These are phyloP conservation scores for Thecocarcelia acutangulata DNA, from an alignment of 2,888 invertebrate genomes.

Conservation along the genomic window DNA sequence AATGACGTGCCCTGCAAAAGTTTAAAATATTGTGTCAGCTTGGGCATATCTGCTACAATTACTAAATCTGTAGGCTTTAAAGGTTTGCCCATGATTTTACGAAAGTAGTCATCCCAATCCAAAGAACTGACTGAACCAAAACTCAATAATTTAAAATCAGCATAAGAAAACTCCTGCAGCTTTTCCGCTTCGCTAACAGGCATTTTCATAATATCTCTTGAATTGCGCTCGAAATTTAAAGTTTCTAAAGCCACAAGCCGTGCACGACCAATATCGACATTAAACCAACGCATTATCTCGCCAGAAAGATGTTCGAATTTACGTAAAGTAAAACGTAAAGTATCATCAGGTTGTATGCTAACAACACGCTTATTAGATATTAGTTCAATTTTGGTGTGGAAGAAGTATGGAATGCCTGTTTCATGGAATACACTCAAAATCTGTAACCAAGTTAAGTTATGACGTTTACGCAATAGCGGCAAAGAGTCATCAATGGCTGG, in stretches of 20 bases:
- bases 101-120: slow-evolving; percentile 79
- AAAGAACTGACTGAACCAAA: slow-evolving; percentile 71
- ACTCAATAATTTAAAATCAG: slow-evolving; percentile 72
- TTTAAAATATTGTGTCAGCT: slow-evolving; percentile 75
- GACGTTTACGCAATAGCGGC: slow-evolving; percentile 70
- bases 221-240: slow-evolving; percentile 76
- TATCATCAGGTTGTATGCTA: slow-evolving; percentile 73
- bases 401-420: slow-evolving; percentile 77
- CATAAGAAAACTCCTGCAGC: slow-evolving; percentile 74
- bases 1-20: slow-evolving; percentile 76
- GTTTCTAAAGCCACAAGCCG: slow-evolving; percentile 78
- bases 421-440: slow-evolving; percentile 77
- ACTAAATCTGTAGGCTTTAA: slow-evolving; percentile 74
- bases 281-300: slow-evolving; percentile 74
- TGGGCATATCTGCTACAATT: slow-evolving; percentile 74
- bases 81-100: slow-evolving; percentile 75
- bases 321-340: slow-evolving; percentile 74
- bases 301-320: slow-evolving; percentile 77
- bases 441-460: slow-evolving; percentile 76
- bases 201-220: slow-evolving; percentile 75
- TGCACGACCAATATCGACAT: slow-evolving; percentile 75
- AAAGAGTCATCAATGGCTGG: slow-evolving; percentile 75
- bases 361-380: slow-evolving; percentile 77
- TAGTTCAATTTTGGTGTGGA: slow-evolving; percentile 75
- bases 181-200: slow-evolving; percentile 66